A percentile compares a stretch with the other conserved stretches of the same genome.
phyloP scores from a whole-genome alignment of 2,888 invertebrate genomes.

The Scrobipalpa costella region DNA sequence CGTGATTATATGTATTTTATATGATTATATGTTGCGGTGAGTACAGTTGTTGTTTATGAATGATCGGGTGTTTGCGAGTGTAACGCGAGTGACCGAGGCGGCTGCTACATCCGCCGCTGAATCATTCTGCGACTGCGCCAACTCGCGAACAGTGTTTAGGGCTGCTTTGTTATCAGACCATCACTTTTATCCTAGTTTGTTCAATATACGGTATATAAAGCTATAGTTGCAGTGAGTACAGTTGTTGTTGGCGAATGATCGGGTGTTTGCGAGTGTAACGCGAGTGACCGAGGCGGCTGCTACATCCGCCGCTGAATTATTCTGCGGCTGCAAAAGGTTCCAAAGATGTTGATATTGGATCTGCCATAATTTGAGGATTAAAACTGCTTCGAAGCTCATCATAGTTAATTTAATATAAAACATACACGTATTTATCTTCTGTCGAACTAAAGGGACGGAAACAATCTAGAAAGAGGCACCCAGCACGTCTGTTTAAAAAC shows the following conservation, averaged over 20 bases:
- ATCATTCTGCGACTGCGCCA: slow-evolving; percentile 52
- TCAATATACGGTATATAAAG: no score
- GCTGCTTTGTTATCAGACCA: slow-evolving; percentile 7
- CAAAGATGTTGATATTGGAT: no score
- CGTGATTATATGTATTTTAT: no score
- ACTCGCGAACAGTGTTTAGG: slow-evolving; percentile 32
- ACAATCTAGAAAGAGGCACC: no score
- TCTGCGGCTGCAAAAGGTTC: no score
- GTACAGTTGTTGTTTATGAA: slow-evolving; percentile 59
- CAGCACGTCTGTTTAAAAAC: no score
- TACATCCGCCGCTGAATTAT: slow-evolving; percentile 48
- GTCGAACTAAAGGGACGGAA: no score
- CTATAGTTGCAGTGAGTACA: slow-evolving; percentile 25
- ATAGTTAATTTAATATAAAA: no score
- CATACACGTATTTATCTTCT: no score
- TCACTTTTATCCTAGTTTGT: background rate
- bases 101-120: slow-evolving; percentile 46
- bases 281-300: slow-evolving; percentile 38
- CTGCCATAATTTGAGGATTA: no score
- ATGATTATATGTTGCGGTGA: slow-evolving; percentile 10
- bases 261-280: slow-evolving; percentile 47
- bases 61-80: slow-evolving; percentile 55
- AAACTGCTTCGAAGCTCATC: no score
- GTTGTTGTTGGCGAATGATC: slow-evolving; percentile 65
- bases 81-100: slow-evolving; percentile 38